Conservation (phyloP, 1,140 invertebrate genomes). For the Pteromalus puparum region DNA sequence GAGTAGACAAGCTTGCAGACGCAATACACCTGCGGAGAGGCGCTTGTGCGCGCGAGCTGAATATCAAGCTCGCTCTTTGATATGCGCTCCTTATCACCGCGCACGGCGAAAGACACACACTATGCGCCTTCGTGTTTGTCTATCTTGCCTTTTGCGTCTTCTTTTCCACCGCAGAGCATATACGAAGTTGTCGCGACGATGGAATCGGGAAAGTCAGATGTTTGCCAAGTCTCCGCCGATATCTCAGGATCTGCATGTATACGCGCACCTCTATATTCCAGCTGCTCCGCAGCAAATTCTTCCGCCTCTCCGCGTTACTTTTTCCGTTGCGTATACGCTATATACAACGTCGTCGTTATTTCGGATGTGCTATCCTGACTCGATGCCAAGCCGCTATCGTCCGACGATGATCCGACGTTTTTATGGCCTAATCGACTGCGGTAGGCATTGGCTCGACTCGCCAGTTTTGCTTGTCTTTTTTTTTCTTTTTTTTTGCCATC, state of each 20-base stretch:
- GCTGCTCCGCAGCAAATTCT: neutral
- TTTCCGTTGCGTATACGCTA: too few species aligned
- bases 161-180: too few species aligned
- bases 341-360: neutral
- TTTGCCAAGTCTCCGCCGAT: constrained; percentile 30
- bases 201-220: constrained; percentile 7
- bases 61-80: neutral
- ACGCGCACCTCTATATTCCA: neutral
- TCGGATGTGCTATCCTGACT: neutral
- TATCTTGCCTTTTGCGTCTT: neutral
- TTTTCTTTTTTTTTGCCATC: too few species aligned
- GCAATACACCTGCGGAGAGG: too few species aligned
- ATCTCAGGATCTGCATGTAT: neutral
- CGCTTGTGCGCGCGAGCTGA: neutral
- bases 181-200: neutral
- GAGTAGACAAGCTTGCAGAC: too few species aligned
- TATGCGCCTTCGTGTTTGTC: too few species aligned
- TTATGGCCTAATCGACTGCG: neutral
- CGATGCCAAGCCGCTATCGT: neutral
- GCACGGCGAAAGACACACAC: neutral
- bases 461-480: neutral
- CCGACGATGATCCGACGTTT: neutral
- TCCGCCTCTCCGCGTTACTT: neutral
- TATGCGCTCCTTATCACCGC: neutral
- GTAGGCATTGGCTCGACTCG: neutral